These are phyloP conservation scores for Rachycentron canadum DNA, from an alignment of 2,797 vertebrate species.

Conservation along the genomic window DNA sequence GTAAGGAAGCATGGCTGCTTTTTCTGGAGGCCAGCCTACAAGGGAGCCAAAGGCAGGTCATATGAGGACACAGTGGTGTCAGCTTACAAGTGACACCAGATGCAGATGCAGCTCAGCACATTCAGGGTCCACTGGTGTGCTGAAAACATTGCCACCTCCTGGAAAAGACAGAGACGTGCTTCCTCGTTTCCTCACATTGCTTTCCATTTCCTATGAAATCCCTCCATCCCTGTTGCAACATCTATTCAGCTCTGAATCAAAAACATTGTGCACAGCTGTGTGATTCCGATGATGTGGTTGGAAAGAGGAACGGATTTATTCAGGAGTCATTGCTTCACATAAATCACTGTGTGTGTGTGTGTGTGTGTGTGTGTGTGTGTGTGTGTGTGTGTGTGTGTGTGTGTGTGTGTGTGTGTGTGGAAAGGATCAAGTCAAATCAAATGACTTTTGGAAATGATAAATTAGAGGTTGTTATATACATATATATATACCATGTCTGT, in stretches of 20 bases:
- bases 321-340: constrained; percentile 14
- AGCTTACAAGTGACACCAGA: constrained; percentile 37
- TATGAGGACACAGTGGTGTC: constrained; percentile 57
- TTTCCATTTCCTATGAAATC: constrained; percentile 45
- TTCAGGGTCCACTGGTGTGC: neutral
- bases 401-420: neutral
- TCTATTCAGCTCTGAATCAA: neutral
- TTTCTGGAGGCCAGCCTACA: neutral
- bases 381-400: neutral
- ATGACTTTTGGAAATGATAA: neutral
- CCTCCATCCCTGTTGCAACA: constrained; percentile 30
- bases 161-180: neutral
- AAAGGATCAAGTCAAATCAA: neutral
- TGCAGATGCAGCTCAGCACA: neutral
- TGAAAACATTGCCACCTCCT: constrained; percentile 49
- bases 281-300: neutral
- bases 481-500: neutral
- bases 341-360: neutral
- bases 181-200: neutral
- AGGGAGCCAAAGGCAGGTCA: constrained; percentile 3
- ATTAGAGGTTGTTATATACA: neutral
- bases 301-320: constrained; percentile 26
- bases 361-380: neutral
- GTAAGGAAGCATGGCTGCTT: neutral
- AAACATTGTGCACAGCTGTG: neutral